phyloP scores from a whole-genome alignment of 2,888 invertebrate genomes.

The Nephrotoma appendiculata region DNA sequence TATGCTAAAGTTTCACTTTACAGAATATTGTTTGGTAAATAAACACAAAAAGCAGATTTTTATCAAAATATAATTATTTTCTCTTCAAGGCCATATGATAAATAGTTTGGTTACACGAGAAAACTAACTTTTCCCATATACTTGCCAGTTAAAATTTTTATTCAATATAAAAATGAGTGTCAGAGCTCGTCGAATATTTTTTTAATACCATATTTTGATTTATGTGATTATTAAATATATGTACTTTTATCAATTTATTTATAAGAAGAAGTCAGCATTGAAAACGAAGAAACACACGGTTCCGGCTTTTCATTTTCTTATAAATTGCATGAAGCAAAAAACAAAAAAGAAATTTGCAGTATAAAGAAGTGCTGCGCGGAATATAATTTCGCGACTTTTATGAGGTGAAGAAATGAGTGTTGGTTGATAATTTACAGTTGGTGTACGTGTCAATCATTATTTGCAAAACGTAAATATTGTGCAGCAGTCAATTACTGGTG shows the following conservation, averaged over 20 bases:
- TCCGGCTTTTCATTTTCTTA: not conserved
- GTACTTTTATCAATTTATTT: not conserved
- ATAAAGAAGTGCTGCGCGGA: not conserved
- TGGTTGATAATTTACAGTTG: not conserved
- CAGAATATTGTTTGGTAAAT: not conserved
- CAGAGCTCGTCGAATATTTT: not conserved
- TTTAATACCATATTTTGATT: not conserved
- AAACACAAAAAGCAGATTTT: not conserved
- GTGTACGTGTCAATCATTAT: not conserved
- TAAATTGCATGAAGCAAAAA: not conserved
- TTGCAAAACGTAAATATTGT: not conserved
- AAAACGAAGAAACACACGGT: not conserved
- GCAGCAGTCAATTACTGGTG: not conserved
- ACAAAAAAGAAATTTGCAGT: not conserved
- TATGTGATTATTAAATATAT: not conserved
- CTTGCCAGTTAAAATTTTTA: not conserved
- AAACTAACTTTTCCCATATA: not conserved
- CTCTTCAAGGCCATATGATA: not conserved
- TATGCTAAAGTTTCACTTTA: not conserved
- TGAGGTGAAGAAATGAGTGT: not conserved
- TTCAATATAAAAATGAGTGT: not conserved
- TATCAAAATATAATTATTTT: not conserved
- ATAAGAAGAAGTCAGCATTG: not conserved
- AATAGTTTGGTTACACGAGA: not conserved
- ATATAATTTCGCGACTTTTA: not conserved